These are phyloP conservation scores for Euura lappo DNA, from an alignment of 1,140 invertebrate genomes.

Conservation along the genomic window DNA sequence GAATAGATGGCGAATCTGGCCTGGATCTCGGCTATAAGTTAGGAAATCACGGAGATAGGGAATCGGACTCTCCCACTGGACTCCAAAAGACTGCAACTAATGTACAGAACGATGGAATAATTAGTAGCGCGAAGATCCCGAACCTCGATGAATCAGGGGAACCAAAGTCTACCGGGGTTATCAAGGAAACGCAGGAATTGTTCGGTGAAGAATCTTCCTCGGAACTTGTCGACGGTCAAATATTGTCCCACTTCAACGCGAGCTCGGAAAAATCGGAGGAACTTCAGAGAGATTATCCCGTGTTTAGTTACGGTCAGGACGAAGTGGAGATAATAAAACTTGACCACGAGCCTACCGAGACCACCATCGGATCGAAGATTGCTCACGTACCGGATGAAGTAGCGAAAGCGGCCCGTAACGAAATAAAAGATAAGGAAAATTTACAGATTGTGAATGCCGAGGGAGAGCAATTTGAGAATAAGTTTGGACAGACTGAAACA, in stretches of 20 bases:
- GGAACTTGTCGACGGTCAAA: not conserved
- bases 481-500: not conserved
- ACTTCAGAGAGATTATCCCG: conserved; percentile 41
- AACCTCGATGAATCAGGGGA: not conserved
- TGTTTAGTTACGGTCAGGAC: conserved; percentile 38
- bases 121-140: no score
- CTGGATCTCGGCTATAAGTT: not conserved
- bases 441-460: conserved; percentile 39
- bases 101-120: no score
- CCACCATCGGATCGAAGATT: conserved; percentile 9
- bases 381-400: conserved; percentile 8
- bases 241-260: conserved; percentile 10
- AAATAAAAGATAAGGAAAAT: conserved; percentile 33
- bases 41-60: not conserved
- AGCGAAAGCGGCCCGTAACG: conserved; percentile 24
- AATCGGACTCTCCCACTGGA: not conserved
- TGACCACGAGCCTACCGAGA: conserved; percentile 27
- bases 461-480: conserved; percentile 25
- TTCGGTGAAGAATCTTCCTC: conserved; percentile 24
- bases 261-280: conserved; percentile 36
- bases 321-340: conserved; percentile 60
- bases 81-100: conserved; percentile 12
- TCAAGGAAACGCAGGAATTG: conserved; percentile 34
- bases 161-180: conserved; percentile 17
- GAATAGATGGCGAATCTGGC: not conserved